Evolutionary conservation across 2,797 vertebrate genomes (phyloP).

Genomic region (Microchirus variegatus): DNA sequence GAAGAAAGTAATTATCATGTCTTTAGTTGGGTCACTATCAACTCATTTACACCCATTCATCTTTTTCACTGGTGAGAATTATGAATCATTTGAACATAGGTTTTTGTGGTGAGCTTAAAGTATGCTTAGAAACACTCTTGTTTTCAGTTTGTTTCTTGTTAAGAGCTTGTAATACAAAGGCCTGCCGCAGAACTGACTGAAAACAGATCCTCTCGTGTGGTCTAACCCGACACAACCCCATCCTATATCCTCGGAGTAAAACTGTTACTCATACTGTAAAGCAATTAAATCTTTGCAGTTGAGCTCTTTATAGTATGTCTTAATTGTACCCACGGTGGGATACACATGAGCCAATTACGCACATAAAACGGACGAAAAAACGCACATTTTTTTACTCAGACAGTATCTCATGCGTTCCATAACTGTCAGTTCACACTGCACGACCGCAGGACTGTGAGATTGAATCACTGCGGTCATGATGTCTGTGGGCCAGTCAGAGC

Average conservation of each 20-base stretch:
- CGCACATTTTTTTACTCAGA: constrained; percentile 28
- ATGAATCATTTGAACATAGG: too few species aligned
- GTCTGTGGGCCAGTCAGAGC: constrained; percentile 1
- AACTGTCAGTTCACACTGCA: constrained; percentile 27
- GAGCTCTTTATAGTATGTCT: constrained; percentile 46
- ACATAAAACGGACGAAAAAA: constrained; percentile 45
- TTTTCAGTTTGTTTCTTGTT: constrained; percentile 35
- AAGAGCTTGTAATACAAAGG: constrained; percentile 8
- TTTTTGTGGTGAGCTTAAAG: too few species aligned
- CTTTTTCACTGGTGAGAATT: too few species aligned
- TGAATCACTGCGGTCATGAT: constrained; percentile 10
- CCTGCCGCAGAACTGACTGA: constrained; percentile 12
- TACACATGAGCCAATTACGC: constrained; percentile 44
- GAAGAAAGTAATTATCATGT: neutral
- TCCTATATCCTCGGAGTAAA: constrained; percentile 37
- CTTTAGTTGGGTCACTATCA: neutral
- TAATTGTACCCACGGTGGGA: constrained; percentile 34
- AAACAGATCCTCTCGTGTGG: constrained; percentile 21
- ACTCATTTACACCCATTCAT: too few species aligned
- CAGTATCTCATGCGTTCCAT: constrained; percentile 13
- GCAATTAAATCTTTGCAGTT: constrained; percentile 56
- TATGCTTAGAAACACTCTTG: neutral
- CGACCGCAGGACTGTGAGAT: constrained; percentile 9
- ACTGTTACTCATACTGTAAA: constrained; percentile 31
- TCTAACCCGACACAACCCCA: constrained; percentile 37